Conservation (phyloP, 2,888 invertebrate species). For the Pelosia muscerda region DNA sequence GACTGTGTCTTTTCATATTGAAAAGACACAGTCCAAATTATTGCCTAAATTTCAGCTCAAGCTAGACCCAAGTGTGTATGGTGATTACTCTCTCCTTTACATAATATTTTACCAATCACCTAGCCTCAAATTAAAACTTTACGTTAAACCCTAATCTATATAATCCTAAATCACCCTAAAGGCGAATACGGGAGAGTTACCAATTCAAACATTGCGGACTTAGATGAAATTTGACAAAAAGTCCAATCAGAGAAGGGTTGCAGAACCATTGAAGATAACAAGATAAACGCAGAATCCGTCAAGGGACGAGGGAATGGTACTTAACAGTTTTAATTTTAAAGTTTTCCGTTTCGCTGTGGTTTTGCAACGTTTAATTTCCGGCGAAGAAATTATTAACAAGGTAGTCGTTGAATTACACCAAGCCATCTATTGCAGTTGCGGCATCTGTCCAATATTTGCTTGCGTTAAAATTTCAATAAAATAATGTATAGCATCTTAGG, state of each 20-base stretch:
- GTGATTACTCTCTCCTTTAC: no score
- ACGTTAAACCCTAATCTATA: conserved; percentile 28
- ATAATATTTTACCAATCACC: background rate
- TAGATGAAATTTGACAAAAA: conserved; percentile 44
- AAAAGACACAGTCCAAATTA: no score
- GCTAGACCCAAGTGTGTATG: no score
- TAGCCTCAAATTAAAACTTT: conserved; percentile 19
- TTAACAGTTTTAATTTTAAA: conserved; percentile 80
- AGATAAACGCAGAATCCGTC: conserved; percentile 69
- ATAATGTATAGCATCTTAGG: no score
- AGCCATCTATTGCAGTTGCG: conserved; percentile 39
- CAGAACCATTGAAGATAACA: conserved; percentile 61
- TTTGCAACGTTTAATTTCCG: conserved; percentile 82
- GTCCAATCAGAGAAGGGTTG: conserved; percentile 57
- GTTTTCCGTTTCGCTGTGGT: conserved; percentile 71
- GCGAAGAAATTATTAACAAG: conserved; percentile 74
- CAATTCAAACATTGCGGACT: conserved; percentile 37
- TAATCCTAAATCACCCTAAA: conserved; percentile 28
- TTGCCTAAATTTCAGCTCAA: no score
- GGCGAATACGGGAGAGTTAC: conserved; percentile 41
- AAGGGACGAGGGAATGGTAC: conserved; percentile 67
- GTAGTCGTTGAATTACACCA: conserved; percentile 63
- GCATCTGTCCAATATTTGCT: conserved; percentile 37
- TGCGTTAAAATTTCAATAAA: conserved; percentile 7
- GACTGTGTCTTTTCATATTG: no score